Conservation (phyloP, 2,113 vertebrate genomes). For the Equus quagga region DNA sequence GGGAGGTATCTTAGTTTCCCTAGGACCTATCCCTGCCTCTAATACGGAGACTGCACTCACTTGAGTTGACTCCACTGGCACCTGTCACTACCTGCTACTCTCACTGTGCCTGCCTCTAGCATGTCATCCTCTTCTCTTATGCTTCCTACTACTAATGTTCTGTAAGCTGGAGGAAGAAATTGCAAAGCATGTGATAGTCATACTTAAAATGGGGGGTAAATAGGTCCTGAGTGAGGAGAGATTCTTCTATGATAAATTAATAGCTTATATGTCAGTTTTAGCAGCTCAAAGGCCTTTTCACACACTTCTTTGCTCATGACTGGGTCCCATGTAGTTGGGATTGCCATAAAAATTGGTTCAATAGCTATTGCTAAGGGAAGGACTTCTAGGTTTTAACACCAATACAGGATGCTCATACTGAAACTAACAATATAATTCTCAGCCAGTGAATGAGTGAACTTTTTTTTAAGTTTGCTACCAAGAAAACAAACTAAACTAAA, state of each 20-base stretch:
- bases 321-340: not conserved
- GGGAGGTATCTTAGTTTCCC: not conserved
- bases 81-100: not conserved
- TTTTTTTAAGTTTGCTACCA: slow-evolving; percentile 13
- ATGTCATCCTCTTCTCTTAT: not conserved
- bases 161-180: not conserved
- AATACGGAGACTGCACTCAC: not conserved
- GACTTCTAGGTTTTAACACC: not conserved
- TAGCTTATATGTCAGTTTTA: not conserved
- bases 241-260: not conserved
- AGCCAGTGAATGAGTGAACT: not conserved
- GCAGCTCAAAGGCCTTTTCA: not conserved
- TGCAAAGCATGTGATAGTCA: not conserved
- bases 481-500: not conserved
- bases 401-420: too few species aligned
- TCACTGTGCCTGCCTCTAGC: not conserved
- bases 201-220: not conserved
- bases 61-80: not conserved
- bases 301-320: not conserved
- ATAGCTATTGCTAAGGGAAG: not conserved
- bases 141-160: not conserved
- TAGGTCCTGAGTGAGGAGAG: not conserved
- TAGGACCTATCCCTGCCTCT: not conserved
- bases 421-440: not conserved
- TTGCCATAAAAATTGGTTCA: not conserved